Conservation (phyloP, 92 coral and sea anemone species). For the Muricea muricata region DNA sequence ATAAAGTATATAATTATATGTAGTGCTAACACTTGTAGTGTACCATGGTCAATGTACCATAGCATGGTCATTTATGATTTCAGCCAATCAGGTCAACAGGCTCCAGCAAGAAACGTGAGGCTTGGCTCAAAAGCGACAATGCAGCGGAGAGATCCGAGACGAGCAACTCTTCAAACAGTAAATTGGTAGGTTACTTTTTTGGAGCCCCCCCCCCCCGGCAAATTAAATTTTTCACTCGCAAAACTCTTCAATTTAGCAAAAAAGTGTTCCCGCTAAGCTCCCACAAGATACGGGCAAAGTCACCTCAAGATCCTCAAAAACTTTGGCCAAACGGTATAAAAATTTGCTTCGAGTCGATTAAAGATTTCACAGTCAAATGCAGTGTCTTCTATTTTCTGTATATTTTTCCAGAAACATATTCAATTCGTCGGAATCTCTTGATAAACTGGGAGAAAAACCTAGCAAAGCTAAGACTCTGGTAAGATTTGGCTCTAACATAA, state of each 20-base stretch:
- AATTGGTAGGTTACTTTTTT: neutral
- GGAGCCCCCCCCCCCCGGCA: no score
- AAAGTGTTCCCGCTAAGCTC: conserved; percentile 22
- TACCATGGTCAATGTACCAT: no score
- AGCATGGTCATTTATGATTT: no score
- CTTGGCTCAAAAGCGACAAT: neutral
- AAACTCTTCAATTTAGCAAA: conserved; percentile 8
- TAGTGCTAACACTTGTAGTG: no score
- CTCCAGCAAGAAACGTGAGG: neutral
- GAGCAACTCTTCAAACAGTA: neutral
- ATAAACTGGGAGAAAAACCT: conserved; percentile 8
- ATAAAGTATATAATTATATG: no score
- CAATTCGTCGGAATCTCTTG: conserved; percentile 20
- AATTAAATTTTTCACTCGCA: no score
- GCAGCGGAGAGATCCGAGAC: neutral
- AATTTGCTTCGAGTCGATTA: no score
- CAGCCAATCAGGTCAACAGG: neutral
- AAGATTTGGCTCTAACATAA: neutral
- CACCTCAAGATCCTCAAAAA: neutral
- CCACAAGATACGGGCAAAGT: neutral
- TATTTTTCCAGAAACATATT: conserved; percentile 21
- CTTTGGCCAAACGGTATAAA: conserved; percentile 30
- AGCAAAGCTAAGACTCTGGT: conserved; percentile 1
- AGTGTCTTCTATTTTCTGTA: neutral
- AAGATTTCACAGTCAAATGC: no score